phyloP scores from a whole-genome alignment of 2,113 vertebrate genomes.

The Sebastes fasciatus region DNA sequence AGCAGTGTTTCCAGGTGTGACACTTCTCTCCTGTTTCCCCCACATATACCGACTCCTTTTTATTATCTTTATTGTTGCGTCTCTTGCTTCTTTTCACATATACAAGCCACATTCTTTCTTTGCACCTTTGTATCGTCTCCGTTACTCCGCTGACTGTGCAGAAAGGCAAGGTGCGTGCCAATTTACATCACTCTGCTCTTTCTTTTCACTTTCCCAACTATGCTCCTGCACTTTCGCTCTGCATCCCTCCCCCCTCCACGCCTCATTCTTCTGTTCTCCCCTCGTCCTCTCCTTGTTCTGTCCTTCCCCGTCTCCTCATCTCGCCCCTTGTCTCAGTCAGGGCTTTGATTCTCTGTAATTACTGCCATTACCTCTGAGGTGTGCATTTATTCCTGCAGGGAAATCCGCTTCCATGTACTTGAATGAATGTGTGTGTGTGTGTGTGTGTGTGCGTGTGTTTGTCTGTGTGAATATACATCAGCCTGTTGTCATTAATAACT shows the following conservation, averaged over 20 bases:
- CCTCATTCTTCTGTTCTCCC: neutral
- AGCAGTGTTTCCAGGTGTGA: slow-evolving; percentile 21
- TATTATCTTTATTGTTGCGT: slow-evolving; percentile 33
- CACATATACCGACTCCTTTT: slow-evolving; percentile 9
- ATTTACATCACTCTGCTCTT: slow-evolving; percentile 26
- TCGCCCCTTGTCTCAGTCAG: neutral
- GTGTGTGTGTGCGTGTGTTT: neutral
- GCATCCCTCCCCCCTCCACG: neutral
- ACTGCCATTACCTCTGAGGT: slow-evolving; percentile 28
- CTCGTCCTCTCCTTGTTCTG: slow-evolving; percentile 2
- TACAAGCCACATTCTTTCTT: neutral
- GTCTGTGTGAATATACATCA: neutral
- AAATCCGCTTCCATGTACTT: slow-evolving; percentile 21
- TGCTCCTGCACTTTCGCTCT: slow-evolving; percentile 4
- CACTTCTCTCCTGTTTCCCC: neutral
- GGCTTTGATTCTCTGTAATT: slow-evolving; percentile 36
- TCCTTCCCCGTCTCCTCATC: neutral
- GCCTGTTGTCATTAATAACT: neutral
- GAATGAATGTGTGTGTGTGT: neutral
- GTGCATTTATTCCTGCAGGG: slow-evolving; percentile 27
- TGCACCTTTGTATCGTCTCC: slow-evolving; percentile 17
- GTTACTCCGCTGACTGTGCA: slow-evolving; percentile 37
- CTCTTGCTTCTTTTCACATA: slow-evolving; percentile 16
- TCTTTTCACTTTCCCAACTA: slow-evolving; percentile 16
- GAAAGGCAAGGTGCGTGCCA: slow-evolving; percentile 19